Evolutionary conservation across 2,797 vertebrate species (phyloP), one percentile per base, ranked within the genome.

Genomic region (Xenops minutus): DNA sequence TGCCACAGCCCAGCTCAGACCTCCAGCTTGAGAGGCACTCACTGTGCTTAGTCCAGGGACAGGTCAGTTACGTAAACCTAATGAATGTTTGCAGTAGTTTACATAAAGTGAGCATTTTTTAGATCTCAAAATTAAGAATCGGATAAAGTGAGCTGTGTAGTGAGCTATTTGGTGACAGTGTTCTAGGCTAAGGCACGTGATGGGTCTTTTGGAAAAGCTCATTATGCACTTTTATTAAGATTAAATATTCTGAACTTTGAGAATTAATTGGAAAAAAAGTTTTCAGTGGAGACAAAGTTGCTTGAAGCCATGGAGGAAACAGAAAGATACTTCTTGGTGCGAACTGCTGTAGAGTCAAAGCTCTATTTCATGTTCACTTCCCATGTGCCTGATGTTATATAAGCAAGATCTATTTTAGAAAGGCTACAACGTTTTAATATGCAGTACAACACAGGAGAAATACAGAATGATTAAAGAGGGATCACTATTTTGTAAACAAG

Each of bases 401-500:
- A 94, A 95, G 66, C 36, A 62, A 75, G 62, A 59, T 68, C 73
- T 88, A n/a, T 87, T 92, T 95, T 49, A n/a, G 67, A 94, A 81
- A 67, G 51, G 46, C 54, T 32, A 39, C 9, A 51, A 19, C 2
- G 0, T 64, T 91, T 92, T 80, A 91, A 32, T 75, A 88, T 82
- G 93, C 75, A 77, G 48, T 51, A 52, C 10, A 1, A 79, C 56
- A 69, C 14, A 34, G 32, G 43, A 77, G 64, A 77, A 85, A 75
- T 69, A 17, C 21, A 17, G 76, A 61, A 64, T 72, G 68, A 80
- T 94, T 91, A 77, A 89, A 66, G 74, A 74, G 64, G 75, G 79
- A 89, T 92, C 52, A 17, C 66, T 92, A 14, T 93, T 94, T 95
- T 93, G 82, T 95, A 94, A 96, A 95, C 92, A 84, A 88, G 62